Evolutionary conservation across 2,888 invertebrate species (phyloP).

Genomic region (Brachypterus glaber): DNA sequence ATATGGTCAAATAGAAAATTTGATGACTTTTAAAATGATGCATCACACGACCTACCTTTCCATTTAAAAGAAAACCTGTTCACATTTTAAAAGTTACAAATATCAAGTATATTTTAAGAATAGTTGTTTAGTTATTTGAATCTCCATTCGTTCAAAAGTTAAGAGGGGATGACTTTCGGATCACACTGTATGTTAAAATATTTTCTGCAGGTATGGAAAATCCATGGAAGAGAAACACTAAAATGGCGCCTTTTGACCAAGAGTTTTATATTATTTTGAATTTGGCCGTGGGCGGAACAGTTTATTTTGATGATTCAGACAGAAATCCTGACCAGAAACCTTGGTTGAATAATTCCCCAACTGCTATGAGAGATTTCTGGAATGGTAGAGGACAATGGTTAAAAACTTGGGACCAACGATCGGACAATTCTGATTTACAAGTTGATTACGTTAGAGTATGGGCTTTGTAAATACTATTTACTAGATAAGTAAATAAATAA

Average conservation of each 20-base stretch:
- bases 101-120: too few species aligned
- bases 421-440: conserved; percentile 50
- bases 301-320: conserved; percentile 54
- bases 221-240: conserved; percentile 44
- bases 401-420: conserved; percentile 45
- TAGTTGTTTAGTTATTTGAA: too few species aligned
- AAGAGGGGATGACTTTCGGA: too few species aligned
- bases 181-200: too few species aligned
- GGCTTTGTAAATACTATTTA: conserved; percentile 34
- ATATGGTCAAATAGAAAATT: too few species aligned
- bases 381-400: conserved; percentile 46
- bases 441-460: conserved; percentile 60
- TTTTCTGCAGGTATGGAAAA: conserved; percentile 44
- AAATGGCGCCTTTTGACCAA: conserved; percentile 59
- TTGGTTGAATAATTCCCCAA: conserved; percentile 43
- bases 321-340: conserved; percentile 48
- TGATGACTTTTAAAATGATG: too few species aligned
- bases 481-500: too few species aligned
- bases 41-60: too few species aligned
- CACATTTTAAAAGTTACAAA: too few species aligned
- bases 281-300: conserved; percentile 57
- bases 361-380: conserved; percentile 55
- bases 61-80: too few species aligned
- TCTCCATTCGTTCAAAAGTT: too few species aligned
- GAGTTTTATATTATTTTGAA: conserved; percentile 57